These are phyloP conservation scores for Tinea pellionella DNA, from an alignment of 2,888 invertebrate genomes.

Conservation along the genomic window DNA sequence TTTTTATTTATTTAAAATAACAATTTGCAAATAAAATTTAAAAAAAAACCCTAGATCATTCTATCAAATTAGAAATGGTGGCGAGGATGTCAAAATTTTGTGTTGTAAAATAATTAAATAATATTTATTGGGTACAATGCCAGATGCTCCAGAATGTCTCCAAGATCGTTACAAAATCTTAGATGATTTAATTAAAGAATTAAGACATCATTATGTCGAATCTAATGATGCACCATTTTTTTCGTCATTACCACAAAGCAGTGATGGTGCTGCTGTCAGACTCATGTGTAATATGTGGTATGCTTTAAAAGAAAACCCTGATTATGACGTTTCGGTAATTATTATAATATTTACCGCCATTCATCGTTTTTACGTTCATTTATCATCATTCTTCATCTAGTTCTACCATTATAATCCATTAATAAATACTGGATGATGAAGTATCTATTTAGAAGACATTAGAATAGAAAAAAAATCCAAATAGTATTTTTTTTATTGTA, in stretches of 20 bases:
- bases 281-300: conserved; percentile 55
- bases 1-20: too few species aligned
- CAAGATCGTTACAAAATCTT: conserved; percentile 37
- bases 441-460: too few species aligned
- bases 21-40: too few species aligned
- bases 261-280: conserved; percentile 25
- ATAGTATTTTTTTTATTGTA: not conserved
- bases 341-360: too few species aligned
- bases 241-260: not conserved
- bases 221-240: not conserved
- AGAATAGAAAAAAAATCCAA: too few species aligned
- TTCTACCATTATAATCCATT: too few species aligned
- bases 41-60: too few species aligned
- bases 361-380: too few species aligned
- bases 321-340: conserved; percentile 37
- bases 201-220: conserved; percentile 19
- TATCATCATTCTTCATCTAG: too few species aligned
- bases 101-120: not conserved
- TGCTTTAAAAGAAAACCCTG: conserved; percentile 44
- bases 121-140: conserved; percentile 26
- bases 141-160: conserved; percentile 39
- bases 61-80: too few species aligned
- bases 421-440: too few species aligned
- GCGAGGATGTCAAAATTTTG: not conserved
- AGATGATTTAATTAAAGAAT: conserved; percentile 38